Percentiles rank a stretch among this genome's conserved stretches.
phyloP scores from a whole-genome alignment of 2,888 invertebrate species.

The Kuschelorhynchus macadamiae region DNA sequence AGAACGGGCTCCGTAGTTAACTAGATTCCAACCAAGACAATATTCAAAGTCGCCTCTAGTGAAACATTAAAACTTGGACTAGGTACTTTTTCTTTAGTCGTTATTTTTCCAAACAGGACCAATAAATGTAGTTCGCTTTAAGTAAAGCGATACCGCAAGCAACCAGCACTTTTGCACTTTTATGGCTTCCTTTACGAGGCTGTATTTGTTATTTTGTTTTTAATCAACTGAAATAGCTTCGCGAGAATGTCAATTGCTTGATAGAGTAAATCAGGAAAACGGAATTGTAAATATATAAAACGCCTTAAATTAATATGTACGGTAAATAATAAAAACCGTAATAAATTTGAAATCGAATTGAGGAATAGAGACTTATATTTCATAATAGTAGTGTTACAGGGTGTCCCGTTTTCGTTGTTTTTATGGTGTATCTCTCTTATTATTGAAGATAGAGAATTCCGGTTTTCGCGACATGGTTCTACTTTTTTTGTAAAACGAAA shows the following conservation, averaged over 20 bases:
- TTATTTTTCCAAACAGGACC: slow-evolving; percentile 18
- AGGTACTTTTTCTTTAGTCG: slow-evolving; percentile 17
- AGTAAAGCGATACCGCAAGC: slow-evolving; percentile 13
- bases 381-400: too few relatives aligned
- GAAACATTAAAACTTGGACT: slow-evolving; percentile 11
- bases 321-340: too few relatives aligned
- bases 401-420: too few relatives aligned
- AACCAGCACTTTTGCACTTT: slow-evolving; percentile 39
- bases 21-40: neutral
- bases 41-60: neutral
- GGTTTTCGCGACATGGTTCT: too few relatives aligned
- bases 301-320: too few relatives aligned
- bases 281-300: neutral
- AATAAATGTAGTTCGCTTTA: slow-evolving; percentile 21
- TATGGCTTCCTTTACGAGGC: slow-evolving; percentile 56
- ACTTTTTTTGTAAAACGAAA: too few relatives aligned
- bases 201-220: slow-evolving; percentile 55
- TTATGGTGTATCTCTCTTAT: too few relatives aligned
- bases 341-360: too few relatives aligned
- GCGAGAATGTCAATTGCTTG: slow-evolving; percentile 5
- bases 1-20: neutral
- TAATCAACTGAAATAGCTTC: slow-evolving; percentile 15
- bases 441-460: too few relatives aligned
- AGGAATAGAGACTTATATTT: too few relatives aligned
- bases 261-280: neutral